A percentile compares a stretch with the other conserved stretches of the same genome.
phyloP scores from a whole-genome alignment of 2,797 vertebrate genomes.

The Anguilla pacifica region DNA sequence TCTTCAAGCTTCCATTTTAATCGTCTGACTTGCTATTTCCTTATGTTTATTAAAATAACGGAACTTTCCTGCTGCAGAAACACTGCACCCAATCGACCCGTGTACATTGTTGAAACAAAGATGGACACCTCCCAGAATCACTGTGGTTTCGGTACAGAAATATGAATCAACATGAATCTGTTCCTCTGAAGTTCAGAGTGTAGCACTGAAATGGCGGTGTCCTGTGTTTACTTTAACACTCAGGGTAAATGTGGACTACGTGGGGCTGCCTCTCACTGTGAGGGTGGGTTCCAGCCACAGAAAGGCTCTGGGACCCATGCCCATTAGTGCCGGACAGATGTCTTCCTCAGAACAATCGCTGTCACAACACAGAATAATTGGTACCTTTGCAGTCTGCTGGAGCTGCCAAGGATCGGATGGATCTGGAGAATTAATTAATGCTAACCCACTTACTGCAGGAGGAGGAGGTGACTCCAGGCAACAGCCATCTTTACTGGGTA shows the following conservation, averaged over 20 bases:
- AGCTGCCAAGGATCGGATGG: conserved; percentile 40
- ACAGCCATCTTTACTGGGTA: conserved; percentile 37
- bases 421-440: conserved; percentile 52
- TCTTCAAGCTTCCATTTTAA: neutral
- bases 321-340: conserved; percentile 42
- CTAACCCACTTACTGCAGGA: conserved; percentile 51
- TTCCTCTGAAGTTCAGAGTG: neutral
- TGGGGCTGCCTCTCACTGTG: neutral
- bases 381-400: conserved; percentile 39
- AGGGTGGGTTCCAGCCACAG: too few relatives aligned
- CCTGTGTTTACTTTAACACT: neutral
- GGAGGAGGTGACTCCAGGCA: conserved; percentile 32
- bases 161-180: too few relatives aligned
- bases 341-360: conserved; percentile 40
- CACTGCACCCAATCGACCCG: neutral
- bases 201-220: neutral
- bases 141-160: neutral
- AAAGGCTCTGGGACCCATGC: conserved; percentile 23
- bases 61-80: neutral
- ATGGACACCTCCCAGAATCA: neutral
- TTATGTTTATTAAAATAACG: neutral
- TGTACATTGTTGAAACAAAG: neutral
- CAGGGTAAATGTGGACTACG: neutral
- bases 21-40: neutral
- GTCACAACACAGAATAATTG: conserved; percentile 35